Conservation (phyloP, 2,888 invertebrate species). For the Periphyllus acericola region DNA sequence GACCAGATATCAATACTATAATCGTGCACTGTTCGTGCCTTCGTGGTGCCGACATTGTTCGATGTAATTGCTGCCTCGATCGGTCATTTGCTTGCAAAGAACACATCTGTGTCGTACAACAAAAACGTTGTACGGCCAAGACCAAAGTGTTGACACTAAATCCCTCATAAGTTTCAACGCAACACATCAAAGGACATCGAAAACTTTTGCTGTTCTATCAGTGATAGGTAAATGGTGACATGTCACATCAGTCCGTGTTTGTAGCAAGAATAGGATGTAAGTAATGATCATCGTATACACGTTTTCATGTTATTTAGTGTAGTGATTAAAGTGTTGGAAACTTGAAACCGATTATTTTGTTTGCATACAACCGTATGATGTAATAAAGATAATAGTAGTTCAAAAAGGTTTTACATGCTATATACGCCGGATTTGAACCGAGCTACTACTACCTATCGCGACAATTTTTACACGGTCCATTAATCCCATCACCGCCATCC, state of each 20-base stretch:
- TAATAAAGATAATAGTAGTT: no score
- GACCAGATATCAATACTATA: neutral
- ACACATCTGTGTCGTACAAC: constrained; percentile 15
- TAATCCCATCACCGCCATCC: no score
- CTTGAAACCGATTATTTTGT: neutral
- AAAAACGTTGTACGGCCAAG: neutral
- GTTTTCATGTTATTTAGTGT: neutral
- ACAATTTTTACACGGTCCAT: neutral
- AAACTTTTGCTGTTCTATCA: neutral
- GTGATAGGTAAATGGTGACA: neutral
- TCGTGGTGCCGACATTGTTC: constrained; percentile 17
- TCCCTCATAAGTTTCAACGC: neutral
- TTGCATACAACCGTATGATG: neutral
- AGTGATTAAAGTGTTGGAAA: neutral
- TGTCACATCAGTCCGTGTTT: constrained; percentile 1
- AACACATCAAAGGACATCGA: constrained; percentile 1
- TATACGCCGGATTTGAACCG: neutral
- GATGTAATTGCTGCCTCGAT: constrained; percentile 24
- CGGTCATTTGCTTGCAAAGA: constrained; percentile 2
- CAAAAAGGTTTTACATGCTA: no score
- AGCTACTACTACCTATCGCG: no score
- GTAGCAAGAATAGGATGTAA: constrained; percentile 28
- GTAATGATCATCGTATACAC: neutral
- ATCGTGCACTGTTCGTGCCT: constrained; percentile 11
- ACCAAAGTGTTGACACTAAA: neutral